Evolutionary conservation across 2,888 invertebrate genomes (phyloP), one percentile per base, ranked within the genome.

Genomic region (Drosophila neotestacea): DNA sequence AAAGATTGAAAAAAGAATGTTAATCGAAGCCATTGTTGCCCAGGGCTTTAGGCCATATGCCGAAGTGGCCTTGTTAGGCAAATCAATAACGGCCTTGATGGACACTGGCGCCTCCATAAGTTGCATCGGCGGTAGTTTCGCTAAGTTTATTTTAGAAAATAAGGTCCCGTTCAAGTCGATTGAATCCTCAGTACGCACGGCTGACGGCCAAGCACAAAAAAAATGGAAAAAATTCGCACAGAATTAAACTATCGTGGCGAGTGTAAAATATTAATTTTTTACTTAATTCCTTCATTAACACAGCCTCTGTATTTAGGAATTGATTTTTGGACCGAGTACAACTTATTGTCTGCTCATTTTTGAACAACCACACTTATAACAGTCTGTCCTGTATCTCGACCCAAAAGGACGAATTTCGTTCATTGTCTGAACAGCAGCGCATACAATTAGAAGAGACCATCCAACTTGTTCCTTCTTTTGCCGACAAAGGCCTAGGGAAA

Each of bases 391-490:
- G 16, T 44, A 4, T 44, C 6, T 22, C 22, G 10, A 11, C 7
- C 10, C 7, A 4, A 9, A 44, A 10, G 1, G 27, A 27, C 9
- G 27, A 27, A 10, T 44, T 10, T 44, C 22, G 27, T 4, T n/a
- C 2, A 6, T 16, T 34, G 7, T n/a, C 48, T 6, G 32, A 48
- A 16, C 1, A 9, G 16, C 56, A 42, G 10, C 22, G 11, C 4
- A 10, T 28, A 4, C 27, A 28, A 11, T 22, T 56, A 7, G 1
- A 42, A 11, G 39, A 39, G 11, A 27, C 34, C 5, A 61, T 61
- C 9, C 6, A 42, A 22, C 2, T 16, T 5, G 51, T 67, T 28
- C 67, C 67, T 4, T 51, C 55, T 0, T 67, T 62, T 42, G 32
- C 47, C 4, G 28, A 44, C 5, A 50, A 42, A 4, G 60, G 54